A percentile compares a stretch with the other conserved stretches of the same genome.
Evolutionary conservation across 2,888 invertebrate species (phyloP).

Genomic region (Brachycybe producta): DNA sequence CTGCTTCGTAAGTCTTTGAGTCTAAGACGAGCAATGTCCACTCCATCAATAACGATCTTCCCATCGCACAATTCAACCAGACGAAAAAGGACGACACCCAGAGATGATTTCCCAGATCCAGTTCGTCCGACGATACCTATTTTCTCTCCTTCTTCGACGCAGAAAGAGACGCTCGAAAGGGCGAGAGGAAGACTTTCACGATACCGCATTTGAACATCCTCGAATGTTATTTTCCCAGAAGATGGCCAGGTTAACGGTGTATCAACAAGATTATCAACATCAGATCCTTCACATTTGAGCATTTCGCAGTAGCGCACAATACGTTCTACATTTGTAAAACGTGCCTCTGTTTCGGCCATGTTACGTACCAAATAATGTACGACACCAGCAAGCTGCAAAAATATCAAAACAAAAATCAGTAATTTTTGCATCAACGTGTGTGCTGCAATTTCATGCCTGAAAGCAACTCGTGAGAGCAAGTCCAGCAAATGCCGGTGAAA

Average conservation of each 20-base stretch:
- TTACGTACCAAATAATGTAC: conserved; percentile 43
- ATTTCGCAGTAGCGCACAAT: conserved; percentile 30
- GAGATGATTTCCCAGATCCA: conserved; percentile 45
- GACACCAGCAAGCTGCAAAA: conserved; percentile 41
- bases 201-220: conserved; percentile 40
- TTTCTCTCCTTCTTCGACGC: conserved; percentile 43
- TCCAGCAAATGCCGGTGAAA: conserved; percentile 45
- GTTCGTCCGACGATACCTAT: conserved; percentile 43
- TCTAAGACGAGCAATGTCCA: conserved; percentile 39
- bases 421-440: not conserved
- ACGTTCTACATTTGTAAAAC: conserved; percentile 41
- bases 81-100: conserved; percentile 45
- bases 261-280: conserved; percentile 8
- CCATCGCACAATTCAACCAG: conserved; percentile 44
- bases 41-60: conserved; percentile 40
- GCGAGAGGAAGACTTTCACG: conserved; percentile 38
- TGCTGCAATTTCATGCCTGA: conserved; percentile 29
- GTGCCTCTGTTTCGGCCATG: conserved; percentile 38
- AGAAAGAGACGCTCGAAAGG: conserved; percentile 43
- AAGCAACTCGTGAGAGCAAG: conserved; percentile 47
- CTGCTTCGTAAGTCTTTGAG: conserved; percentile 40
- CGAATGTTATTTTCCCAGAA: conserved; percentile 40
- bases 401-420: conserved; percentile 19
- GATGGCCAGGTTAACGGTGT: conserved; percentile 40
- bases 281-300: conserved; percentile 27